Base-by-base conservation (phyloP, 2,888 invertebrate genomes). In the Diachrysia chrysitis region DNA sequence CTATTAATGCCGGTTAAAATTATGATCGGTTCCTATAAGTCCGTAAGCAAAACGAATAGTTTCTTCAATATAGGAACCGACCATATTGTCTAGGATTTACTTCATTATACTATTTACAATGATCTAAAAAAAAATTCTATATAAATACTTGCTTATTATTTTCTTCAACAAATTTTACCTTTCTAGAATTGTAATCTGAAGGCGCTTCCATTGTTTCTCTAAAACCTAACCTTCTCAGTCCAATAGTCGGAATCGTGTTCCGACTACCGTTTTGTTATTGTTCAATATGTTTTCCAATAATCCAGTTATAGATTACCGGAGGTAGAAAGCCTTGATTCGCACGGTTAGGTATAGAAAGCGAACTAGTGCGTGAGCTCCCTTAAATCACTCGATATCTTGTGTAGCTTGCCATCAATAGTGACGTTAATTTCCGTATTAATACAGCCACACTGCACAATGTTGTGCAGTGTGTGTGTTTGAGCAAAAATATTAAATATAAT, bases 231-330 rank as follows among this genome's bases (percentile, higher is more conserved):
- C 79, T 81, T 84, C 81, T 76, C 81, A 87, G 85, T 85, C 81
- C 80, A 83, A 86, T 84, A 86, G 79, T 76, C 83, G 76, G 86
- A 89, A 83, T 93, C 92, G 93, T 93, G 93, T 87, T 84, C 76
- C 73, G 88, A 90, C 93, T 93, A 92, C 93, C 93, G 93, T 94
- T 93, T 88, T 86, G 89, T 92, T 93, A 93, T 93, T 94, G 93
- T 94, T 92, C 93, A 91, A 93, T 94, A 94, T 94, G 93, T 94
- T 93, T 90, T 92, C 91, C 91, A 93, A 93, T 93, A 94, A 94
- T 93, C 92, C 89, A 90, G 91, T 91, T 91, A 87, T 78, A 89
- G 90, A 92, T 92, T 92, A 92, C 88, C 76, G 85, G 72, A 81
- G 75, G 55, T 81, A 76, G 89, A 90, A 92, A 91, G 90, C 85